Conservation (phyloP, 2,888 invertebrate species). For the Synergus itoensis region DNA sequence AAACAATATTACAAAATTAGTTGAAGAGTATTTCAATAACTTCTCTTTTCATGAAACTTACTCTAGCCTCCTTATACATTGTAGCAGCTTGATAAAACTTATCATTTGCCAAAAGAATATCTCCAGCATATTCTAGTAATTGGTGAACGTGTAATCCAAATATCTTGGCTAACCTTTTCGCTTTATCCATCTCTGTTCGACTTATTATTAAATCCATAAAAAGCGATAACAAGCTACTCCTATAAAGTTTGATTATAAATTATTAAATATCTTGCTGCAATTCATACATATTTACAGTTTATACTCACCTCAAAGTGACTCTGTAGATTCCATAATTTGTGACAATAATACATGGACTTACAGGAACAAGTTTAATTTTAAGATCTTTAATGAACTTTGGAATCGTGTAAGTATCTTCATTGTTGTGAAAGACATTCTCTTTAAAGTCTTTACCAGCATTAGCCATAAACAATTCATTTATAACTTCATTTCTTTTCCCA, state of each 20-base stretch:
- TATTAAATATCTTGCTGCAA: neutral
- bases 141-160: constrained; percentile 83
- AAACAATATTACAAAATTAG: constrained; percentile 2
- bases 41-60: constrained; percentile 67
- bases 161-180: constrained; percentile 81
- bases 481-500: constrained; percentile 79
- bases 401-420: constrained; percentile 72
- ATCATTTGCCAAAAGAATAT: constrained; percentile 87
- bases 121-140: constrained; percentile 89
- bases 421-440: constrained; percentile 63
- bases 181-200: constrained; percentile 80
- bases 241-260: constrained; percentile 55
- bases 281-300: constrained; percentile 10
- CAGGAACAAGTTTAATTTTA: constrained; percentile 77
- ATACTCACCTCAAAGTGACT: constrained; percentile 79
- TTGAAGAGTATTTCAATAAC: constrained; percentile 29
- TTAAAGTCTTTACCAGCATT: constrained; percentile 75
- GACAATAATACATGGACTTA: constrained; percentile 82
- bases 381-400: constrained; percentile 78
- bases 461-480: constrained; percentile 79
- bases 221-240: constrained; percentile 78
- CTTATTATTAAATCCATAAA: constrained; percentile 81
- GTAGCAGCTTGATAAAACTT: constrained; percentile 88
- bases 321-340: constrained; percentile 82
- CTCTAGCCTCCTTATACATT: constrained; percentile 89